These are phyloP conservation scores for Neosilurus mollespiculum DNA, from an alignment of 2,797 vertebrate species.

Conservation along the genomic window DNA sequence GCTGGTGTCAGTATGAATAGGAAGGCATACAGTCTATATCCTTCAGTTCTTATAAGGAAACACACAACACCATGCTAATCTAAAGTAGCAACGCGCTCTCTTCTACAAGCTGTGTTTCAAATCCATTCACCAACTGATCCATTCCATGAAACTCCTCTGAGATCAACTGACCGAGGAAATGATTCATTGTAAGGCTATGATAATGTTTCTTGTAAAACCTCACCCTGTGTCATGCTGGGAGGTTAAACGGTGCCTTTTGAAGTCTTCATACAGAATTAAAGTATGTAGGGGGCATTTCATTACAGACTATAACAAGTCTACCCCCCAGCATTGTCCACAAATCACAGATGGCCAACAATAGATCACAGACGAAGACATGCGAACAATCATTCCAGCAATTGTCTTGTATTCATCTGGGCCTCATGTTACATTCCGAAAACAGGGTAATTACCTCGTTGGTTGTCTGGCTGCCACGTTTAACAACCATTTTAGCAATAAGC, in stretches of 20 bases:
- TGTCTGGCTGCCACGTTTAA: constrained; percentile 63
- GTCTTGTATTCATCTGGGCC: constrained; percentile 56
- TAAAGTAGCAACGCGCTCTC: no score
- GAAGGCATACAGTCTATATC: no score
- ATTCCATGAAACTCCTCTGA: background rate
- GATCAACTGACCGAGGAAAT: background rate
- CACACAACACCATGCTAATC: background rate
- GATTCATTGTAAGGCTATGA: constrained; percentile 14
- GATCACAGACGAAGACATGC: constrained; percentile 61
- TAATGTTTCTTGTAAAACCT: constrained; percentile 12
- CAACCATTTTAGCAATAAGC: constrained; percentile 45
- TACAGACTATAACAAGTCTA: constrained; percentile 23
- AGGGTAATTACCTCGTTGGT: constrained; percentile 56
- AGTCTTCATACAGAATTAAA: constrained; percentile 28
- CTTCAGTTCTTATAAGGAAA: background rate
- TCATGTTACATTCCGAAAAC: constrained; percentile 59
- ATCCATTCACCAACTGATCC: background rate
- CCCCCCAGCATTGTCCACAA: constrained; percentile 27
- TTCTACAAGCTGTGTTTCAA: background rate
- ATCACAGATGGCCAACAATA: constrained; percentile 68
- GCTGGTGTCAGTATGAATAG: background rate
- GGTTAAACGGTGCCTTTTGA: constrained; percentile 32
- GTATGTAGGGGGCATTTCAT: constrained; percentile 42
- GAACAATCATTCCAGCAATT: constrained; percentile 52
- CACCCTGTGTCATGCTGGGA: constrained; percentile 21